Evolutionary conservation across 2,797 vertebrate genomes (phyloP).

Genomic region (Melanotaenia parkinsoni): DNA sequence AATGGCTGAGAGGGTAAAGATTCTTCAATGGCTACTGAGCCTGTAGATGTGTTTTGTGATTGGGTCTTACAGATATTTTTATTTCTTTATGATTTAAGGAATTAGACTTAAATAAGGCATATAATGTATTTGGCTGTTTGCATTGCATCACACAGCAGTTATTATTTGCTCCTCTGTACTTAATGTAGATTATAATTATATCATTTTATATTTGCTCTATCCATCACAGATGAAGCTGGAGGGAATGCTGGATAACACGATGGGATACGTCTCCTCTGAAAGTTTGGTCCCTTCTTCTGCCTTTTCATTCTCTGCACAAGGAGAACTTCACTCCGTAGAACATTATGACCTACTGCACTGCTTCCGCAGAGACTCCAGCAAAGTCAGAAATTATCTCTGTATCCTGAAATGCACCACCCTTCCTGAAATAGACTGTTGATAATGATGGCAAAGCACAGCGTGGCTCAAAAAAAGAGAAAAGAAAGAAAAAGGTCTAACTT

Average conservation of each 20-base stretch:
- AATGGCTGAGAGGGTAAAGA: conserved; percentile 77
- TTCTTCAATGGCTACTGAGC: not conserved
- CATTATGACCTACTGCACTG: conserved; percentile 82
- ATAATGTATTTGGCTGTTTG: not conserved
- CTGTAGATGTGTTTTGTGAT: not conserved
- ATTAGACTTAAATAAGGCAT: not conserved
- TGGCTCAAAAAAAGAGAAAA: not conserved
- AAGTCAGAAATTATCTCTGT: conserved; percentile 81
- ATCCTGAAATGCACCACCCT: conserved; percentile 81
- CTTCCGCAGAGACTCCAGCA: conserved; percentile 83
- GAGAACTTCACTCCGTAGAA: conserved; percentile 67
- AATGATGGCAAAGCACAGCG: not conserved
- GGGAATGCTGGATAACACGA: conserved; percentile 76
- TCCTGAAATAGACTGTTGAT: conserved; percentile 74
- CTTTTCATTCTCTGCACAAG: conserved; percentile 52
- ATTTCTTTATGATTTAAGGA: not conserved
- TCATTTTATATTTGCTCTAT: not conserved
- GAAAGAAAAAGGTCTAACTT: not conserved
- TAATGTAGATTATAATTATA: not conserved
- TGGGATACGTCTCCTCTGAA: conserved; percentile 63
- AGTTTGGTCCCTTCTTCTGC: conserved; percentile 50
- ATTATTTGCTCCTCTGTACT: not conserved
- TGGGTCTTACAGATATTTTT: not conserved
- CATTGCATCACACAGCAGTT: not conserved
- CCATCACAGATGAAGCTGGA: conserved; percentile 77